Evolutionary conservation across 37 sponge, comb jelly and placozoan species (phyloP).

Genomic region (Chondrosia reniformis): DNA sequence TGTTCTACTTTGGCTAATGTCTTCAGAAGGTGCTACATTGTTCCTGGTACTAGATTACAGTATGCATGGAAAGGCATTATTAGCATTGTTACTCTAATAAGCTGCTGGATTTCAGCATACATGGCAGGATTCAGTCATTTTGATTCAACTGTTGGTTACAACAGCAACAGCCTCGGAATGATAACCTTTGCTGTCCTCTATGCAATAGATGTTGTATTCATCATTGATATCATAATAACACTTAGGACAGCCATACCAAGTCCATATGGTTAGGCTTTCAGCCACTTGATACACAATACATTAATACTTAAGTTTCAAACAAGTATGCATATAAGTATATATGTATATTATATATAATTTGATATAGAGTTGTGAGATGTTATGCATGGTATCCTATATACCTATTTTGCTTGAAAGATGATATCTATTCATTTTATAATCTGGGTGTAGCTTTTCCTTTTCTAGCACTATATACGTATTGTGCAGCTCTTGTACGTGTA

Average conservation of each 20-base stretch:
- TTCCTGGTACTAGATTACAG: slow-evolving; percentile 40
- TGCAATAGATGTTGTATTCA: slow-evolving; percentile 47
- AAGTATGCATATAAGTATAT: too few species aligned
- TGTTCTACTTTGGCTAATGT: background rate
- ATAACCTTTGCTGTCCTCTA: slow-evolving; percentile 47
- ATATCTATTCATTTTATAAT: too few species aligned
- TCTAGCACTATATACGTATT: background rate
- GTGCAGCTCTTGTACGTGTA: background rate
- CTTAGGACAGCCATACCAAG: slow-evolving; percentile 48
- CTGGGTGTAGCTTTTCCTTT: too few species aligned
- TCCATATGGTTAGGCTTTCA: slow-evolving; percentile 56
- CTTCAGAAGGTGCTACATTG: slow-evolving; percentile 3
- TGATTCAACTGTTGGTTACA: slow-evolving; percentile 21
- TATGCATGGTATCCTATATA: too few species aligned
- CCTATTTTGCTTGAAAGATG: too few species aligned
- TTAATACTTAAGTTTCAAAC: too few species aligned
- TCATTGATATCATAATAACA: slow-evolving; percentile 56
- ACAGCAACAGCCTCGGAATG: background rate
- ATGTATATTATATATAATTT: too few species aligned
- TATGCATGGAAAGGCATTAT: slow-evolving; percentile 40
- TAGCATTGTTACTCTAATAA: slow-evolving; percentile 1
- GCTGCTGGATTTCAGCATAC: slow-evolving; percentile 33
- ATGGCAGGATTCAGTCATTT: slow-evolving; percentile 58
- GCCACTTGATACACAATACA: too few species aligned
- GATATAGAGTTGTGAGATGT: too few species aligned